phyloP scores from a whole-genome alignment of 2,797 vertebrate species.

The Steatocranus sp. region DNA sequence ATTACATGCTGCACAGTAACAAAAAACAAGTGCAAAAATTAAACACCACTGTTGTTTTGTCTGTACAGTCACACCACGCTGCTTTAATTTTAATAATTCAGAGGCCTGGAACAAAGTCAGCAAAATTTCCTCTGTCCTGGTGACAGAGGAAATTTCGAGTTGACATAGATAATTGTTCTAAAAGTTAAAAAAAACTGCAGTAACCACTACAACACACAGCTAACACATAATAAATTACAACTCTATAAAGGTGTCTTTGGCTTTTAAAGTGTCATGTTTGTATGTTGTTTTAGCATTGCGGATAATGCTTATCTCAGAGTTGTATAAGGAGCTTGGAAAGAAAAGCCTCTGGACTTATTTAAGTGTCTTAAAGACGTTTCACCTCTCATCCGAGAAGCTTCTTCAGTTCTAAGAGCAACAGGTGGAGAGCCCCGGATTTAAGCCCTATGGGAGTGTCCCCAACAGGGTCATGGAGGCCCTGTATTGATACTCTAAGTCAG shows the following conservation, averaged over 20 bases:
- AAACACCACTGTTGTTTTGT: not conserved
- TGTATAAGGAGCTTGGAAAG: not conserved
- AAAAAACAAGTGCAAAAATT: not conserved
- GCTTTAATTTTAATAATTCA: not conserved
- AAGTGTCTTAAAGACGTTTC: not conserved
- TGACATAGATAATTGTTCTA: not conserved
- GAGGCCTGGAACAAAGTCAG: not conserved
- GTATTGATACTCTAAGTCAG: accelerated
- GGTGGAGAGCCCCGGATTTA: not conserved
- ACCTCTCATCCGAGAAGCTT: accelerated
- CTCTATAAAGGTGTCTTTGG: not conserved
- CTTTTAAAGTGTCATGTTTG: not conserved
- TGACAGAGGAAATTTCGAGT: not conserved
- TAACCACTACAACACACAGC: not conserved
- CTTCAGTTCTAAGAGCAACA: not conserved
- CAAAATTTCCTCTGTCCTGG: not conserved
- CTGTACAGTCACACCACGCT: accelerated
- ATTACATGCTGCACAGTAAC: not conserved
- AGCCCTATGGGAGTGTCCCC: not conserved
- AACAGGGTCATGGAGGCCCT: not conserved
- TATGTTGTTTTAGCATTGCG: not conserved
- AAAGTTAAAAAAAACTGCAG: not conserved
- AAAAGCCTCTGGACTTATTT: not conserved
- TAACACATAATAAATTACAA: not conserved
- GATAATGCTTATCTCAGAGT: not conserved